These are phyloP conservation scores for Recurvirostra avosetta DNA, from an alignment of 2,113 vertebrate species.

Conservation along the genomic window DNA sequence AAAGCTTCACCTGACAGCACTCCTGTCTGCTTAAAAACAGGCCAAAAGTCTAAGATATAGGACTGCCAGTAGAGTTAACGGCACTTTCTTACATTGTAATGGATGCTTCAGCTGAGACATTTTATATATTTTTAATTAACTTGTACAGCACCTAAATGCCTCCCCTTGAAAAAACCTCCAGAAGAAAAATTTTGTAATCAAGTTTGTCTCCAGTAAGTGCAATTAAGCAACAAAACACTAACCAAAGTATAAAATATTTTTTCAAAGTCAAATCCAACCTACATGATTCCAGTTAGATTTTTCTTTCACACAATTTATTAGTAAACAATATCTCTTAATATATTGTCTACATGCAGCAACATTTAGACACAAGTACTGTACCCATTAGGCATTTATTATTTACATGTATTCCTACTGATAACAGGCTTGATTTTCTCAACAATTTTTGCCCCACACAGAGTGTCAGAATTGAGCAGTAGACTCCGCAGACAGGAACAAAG, in stretches of 20 bases:
- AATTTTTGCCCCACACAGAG: accelerated
- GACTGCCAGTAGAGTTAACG: not conserved
- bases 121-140: not conserved
- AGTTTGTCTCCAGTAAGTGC: not conserved
- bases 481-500: not conserved
- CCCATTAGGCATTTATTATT: not conserved
- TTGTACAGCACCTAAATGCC: not conserved
- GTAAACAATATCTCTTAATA: not conserved
- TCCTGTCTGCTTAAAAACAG: not conserved
- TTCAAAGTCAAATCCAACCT: not conserved
- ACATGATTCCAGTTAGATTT: not conserved
- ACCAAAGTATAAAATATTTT: not conserved
- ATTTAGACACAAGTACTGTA: not conserved
- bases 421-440: not conserved
- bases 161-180: not conserved
- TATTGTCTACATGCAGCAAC: not conserved
- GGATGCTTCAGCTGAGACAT: not conserved
- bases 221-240: not conserved
- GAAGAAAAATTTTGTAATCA: not conserved
- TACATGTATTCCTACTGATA: not conserved
- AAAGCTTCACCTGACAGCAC: not conserved
- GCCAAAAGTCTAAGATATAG: not conserved
- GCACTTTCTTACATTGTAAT: not conserved
- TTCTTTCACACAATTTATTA: not conserved
- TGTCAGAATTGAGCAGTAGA: not conserved